phyloP scores from a whole-genome alignment of 2,113 vertebrate species.

The Colinus virginianus region DNA sequence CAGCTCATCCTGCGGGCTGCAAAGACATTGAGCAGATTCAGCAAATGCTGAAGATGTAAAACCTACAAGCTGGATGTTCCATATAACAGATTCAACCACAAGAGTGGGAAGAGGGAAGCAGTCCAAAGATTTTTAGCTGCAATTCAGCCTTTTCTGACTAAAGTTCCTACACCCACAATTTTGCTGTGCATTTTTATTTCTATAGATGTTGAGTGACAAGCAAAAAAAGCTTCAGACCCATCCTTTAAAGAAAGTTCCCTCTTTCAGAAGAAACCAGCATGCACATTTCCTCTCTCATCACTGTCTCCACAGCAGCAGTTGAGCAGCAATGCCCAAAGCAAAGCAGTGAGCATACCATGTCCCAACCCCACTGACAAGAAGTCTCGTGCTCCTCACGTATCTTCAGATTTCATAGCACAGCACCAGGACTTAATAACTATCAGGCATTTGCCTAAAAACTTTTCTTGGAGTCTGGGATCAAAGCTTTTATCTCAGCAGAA shows the following conservation, averaged over 20 bases:
- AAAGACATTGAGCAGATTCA: neutral
- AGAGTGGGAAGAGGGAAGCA: slow-evolving; percentile 49
- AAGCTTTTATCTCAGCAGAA: neutral
- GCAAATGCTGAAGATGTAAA: slow-evolving; percentile 10
- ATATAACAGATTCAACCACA: neutral
- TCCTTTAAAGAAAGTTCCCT: neutral
- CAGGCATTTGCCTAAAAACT: neutral
- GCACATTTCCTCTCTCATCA: neutral
- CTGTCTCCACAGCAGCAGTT: neutral
- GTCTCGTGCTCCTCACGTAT: neutral
- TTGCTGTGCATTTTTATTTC: slow-evolving; percentile 36
- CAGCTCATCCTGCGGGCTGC: neutral
- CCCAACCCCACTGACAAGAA: neutral
- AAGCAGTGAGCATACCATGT: neutral
- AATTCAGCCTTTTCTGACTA: slow-evolving; percentile 19
- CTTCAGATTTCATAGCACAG: neutral
- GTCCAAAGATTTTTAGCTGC: slow-evolving; percentile 27
- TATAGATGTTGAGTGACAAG: neutral
- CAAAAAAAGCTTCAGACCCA: neutral
- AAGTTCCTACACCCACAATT: slow-evolving; percentile 1
- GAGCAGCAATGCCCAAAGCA: neutral
- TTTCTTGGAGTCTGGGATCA: neutral
- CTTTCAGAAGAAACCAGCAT: neutral
- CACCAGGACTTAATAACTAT: neutral
- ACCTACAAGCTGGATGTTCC: neutral